Conservation (phyloP, 2,888 invertebrate species). For the Macaria liturata region DNA sequence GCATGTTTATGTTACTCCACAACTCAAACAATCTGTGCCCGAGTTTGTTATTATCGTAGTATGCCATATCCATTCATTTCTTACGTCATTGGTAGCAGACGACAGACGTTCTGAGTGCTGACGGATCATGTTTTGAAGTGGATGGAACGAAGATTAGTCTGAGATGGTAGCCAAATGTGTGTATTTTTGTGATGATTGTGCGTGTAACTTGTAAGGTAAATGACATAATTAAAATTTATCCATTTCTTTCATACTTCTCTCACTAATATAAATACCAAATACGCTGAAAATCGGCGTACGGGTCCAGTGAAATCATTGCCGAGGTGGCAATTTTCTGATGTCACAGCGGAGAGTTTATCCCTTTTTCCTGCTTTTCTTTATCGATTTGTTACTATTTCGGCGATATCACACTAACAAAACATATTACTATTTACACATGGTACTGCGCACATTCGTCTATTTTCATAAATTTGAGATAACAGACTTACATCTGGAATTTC, state of each 20-base stretch:
- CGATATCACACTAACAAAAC: too few relatives aligned
- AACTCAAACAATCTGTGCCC: too few relatives aligned
- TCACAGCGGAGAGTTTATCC: conserved; percentile 55
- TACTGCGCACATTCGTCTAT: too few relatives aligned
- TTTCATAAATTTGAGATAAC: too few relatives aligned
- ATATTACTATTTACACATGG: too few relatives aligned
- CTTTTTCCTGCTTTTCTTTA: background rate
- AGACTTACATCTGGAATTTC: background rate
- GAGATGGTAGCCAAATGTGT: conserved; percentile 60
- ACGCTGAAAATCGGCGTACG: conserved; percentile 14
- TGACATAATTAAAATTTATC: conserved; percentile 36
- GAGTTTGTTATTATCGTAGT: too few relatives aligned
- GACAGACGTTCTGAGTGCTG: conserved; percentile 48
- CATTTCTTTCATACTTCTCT: background rate
- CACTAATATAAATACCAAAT: conserved; percentile 7
- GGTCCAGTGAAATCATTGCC: conserved; percentile 54
- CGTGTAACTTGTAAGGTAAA: conserved; percentile 77
- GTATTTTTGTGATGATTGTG: conserved; percentile 80
- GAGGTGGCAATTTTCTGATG: conserved; percentile 77
- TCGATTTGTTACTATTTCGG: too few relatives aligned
- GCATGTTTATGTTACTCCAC: too few relatives aligned
- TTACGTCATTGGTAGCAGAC: too few relatives aligned
- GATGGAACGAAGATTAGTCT: conserved; percentile 41
- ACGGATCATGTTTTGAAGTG: conserved; percentile 81
- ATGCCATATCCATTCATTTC: too few relatives aligned